Percentiles rank a stretch among this genome's conserved stretches.
phyloP scores from a whole-genome alignment of 2,113 vertebrate species.

The Lepus americanus region DNA sequence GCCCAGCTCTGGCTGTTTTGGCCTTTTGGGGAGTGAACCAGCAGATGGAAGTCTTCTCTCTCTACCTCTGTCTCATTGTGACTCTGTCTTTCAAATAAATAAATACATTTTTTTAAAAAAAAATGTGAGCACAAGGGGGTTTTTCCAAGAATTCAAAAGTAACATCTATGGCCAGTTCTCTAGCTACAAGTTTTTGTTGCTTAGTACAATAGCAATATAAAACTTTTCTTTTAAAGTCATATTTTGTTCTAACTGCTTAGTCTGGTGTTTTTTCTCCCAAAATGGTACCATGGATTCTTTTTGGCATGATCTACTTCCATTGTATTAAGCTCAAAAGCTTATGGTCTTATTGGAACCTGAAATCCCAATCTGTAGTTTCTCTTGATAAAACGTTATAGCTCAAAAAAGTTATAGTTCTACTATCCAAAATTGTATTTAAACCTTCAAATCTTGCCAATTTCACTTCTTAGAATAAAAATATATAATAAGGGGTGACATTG shows the following conservation, averaged over 20 bases:
- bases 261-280: not conserved
- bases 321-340: not conserved
- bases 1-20: no score
- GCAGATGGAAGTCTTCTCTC: no score
- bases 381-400: not conserved
- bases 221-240: not conserved
- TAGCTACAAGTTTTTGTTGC: not conserved
- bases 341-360: not conserved
- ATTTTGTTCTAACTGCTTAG: not conserved
- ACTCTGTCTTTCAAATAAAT: no score
- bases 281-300: not conserved
- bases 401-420: not conserved
- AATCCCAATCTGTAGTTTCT: not conserved
- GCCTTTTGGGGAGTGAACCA: no score
- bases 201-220: not conserved
- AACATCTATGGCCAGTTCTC: not conserved
- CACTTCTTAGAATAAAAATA: not conserved
- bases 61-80: no score
- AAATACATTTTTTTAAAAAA: not conserved
- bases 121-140: not conserved
- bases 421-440: constrained; percentile 7
- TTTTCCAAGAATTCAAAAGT: constrained; percentile 26
- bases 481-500: no score
- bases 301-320: not conserved
- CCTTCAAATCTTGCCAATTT: not conserved